phyloP scores from a whole-genome alignment of 2,113 vertebrate genomes.

The Prionailurus viverrinus region DNA sequence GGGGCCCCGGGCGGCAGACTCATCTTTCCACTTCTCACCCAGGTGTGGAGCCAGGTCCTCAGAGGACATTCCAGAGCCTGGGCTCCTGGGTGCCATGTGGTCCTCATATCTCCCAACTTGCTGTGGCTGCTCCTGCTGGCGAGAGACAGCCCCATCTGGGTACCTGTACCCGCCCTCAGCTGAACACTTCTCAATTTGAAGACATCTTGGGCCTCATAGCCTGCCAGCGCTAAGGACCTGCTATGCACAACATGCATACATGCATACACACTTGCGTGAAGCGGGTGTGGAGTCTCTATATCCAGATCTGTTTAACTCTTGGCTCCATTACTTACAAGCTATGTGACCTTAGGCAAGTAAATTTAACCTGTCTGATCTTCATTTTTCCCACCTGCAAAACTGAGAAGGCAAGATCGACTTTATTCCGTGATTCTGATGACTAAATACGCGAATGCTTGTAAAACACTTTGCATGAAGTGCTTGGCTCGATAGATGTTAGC shows the following conservation, averaged over 20 bases:
- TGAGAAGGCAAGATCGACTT: conserved; percentile 1
- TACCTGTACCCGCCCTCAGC: background rate
- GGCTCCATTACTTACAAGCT: background rate
- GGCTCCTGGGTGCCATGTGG: background rate
- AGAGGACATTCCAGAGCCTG: conserved; percentile 70
- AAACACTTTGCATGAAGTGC: background rate
- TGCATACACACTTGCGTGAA: background rate
- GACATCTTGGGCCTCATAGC: background rate
- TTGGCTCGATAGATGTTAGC: background rate
- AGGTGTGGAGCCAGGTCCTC: conserved; percentile 77
- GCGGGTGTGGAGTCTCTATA: too few relatives aligned
- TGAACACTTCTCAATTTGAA: background rate
- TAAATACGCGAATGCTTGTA: background rate
- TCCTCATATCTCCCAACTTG: conserved; percentile 61
- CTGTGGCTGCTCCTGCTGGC: conserved; percentile 80
- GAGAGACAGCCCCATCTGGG: conserved; percentile 67
- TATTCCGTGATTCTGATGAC: background rate
- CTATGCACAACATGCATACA: background rate
- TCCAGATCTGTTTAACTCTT: background rate
- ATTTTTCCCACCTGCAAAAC: background rate
- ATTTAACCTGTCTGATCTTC: conserved; percentile 11
- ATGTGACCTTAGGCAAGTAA: background rate
- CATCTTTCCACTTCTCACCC: conserved; percentile 47
- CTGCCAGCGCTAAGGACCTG: background rate
- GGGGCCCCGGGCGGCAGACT: background rate